Base-by-base conservation (phyloP, 2,797 vertebrate genomes). In the Pachyuromys duprasi region DNA sequence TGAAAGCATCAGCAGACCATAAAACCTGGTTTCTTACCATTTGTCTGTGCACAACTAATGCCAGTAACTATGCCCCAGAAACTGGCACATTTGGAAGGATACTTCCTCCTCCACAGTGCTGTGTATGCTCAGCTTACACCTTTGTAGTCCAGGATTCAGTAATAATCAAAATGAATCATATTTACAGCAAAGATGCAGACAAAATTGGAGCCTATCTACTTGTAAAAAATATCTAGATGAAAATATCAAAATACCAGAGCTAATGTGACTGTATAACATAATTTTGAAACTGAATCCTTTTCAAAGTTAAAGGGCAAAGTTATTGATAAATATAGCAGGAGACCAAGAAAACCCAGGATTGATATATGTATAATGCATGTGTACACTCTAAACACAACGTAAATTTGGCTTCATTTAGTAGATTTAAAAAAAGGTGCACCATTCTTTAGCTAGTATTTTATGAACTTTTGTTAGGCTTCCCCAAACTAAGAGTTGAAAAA, bases 401-500 rank as follows among this genome's bases (percentile, higher is more conserved):
- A 2, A 80, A 49, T 55, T 6, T 89, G 45, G 26, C 53, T 80
- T 63, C 7, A 28, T 75, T 17, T 69, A 67, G 60, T 22, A 83
- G 20, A 12, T 49, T 57, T 57, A 42, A 22, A 20, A 90, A 89
- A 89, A 88, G 49, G 3, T 74, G 26, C 65, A 14, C 12, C 8
- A 45, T 81, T 86, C 42, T 49, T 20, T 70, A 81, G 28, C 39
- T 17, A 4, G 95, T 15, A 49, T 82, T 92, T 76, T 33, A 92
- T 76, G 36, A 79, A 53, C n/a, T 24, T 82, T 91, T 93, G 78
- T 94, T 42, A 24, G 74, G 72, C 11, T 24, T 80, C 39, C 70
- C 63, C 49, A 94, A 78, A 70, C 28, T 67, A 14, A 72, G 55
- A 72, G n/a, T 93, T 96, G 86, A 88, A 93, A 97, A 94, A 75